Percentiles rank a stretch among this genome's conserved stretches.
Evolutionary conservation across 1,140 invertebrate species (phyloP).

Genomic region (Scaptomyza pallida): DNA sequence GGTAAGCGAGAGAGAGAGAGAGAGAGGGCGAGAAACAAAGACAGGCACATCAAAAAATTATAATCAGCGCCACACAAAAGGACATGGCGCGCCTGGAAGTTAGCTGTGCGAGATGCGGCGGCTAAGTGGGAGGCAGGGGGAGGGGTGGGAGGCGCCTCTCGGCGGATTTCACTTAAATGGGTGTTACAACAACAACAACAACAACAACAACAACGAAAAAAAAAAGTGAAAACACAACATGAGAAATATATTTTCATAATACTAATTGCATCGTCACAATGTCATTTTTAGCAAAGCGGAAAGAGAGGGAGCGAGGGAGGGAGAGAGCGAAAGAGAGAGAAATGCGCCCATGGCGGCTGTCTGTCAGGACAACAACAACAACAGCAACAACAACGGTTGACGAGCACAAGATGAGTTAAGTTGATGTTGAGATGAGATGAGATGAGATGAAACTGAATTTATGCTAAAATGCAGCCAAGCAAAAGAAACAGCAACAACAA

Average conservation of each 20-base stretch:
- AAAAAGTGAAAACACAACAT: constrained; percentile 57
- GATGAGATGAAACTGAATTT: constrained; percentile 79
- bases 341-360: constrained; percentile 63
- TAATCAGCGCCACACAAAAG: constrained; percentile 80
- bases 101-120: constrained; percentile 15
- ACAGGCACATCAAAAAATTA: constrained; percentile 70
- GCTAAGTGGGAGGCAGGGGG: neutral
- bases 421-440: constrained; percentile 37
- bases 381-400: constrained; percentile 26
- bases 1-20: neutral
- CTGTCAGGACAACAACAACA: constrained; percentile 66
- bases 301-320: neutral
- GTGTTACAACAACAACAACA: constrained; percentile 22
- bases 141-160: constrained; percentile 30
- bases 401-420: constrained; percentile 16
- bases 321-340: neutral
- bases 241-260: constrained; percentile 82
- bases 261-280: constrained; percentile 84
- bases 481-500: constrained; percentile 61
- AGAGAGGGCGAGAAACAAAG: constrained; percentile 13
- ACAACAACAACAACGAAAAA: constrained; percentile 21
- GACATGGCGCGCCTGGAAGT: constrained; percentile 62
- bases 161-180: constrained; percentile 32
- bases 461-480: constrained; percentile 79
- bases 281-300: constrained; percentile 68